Percentiles rank a stretch among this genome's conserved stretches.
These are phyloP conservation scores for Actenoides lindsayi DNA, from an alignment of 2,113 vertebrate species.

Conservation along the genomic window DNA sequence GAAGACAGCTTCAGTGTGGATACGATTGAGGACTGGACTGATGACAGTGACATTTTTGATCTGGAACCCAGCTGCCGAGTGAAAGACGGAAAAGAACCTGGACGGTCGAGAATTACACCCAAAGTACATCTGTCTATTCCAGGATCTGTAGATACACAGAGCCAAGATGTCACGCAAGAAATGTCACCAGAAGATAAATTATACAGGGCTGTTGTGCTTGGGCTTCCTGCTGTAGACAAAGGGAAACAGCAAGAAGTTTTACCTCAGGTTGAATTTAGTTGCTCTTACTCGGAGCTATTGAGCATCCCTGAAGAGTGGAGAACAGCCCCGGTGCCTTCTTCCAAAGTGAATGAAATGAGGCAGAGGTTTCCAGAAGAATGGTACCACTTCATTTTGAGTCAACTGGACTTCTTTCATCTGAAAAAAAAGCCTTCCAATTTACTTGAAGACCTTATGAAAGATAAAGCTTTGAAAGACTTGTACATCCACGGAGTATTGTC, in stretches of 20 bases:
- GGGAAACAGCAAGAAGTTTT: slow-evolving; percentile 63
- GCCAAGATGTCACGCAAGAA: slow-evolving; percentile 75
- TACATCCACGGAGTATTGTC: slow-evolving; percentile 87
- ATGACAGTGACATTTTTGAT: slow-evolving; percentile 88
- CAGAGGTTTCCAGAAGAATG: slow-evolving; percentile 91
- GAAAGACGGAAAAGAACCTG: slow-evolving; percentile 75
- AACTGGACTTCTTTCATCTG: slow-evolving; percentile 81
- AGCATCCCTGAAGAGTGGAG: slow-evolving; percentile 88
- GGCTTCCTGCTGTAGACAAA: slow-evolving; percentile 77
- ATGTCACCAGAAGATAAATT: slow-evolving; percentile 79
- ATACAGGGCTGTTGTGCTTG: slow-evolving; percentile 70
- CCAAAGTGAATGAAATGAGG: slow-evolving; percentile 83
- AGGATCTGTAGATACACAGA: slow-evolving; percentile 88
- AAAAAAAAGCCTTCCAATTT: slow-evolving; percentile 80
- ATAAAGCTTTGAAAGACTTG: slow-evolving; percentile 84
- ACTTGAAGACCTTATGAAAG: slow-evolving; percentile 84
- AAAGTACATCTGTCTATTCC: slow-evolving; percentile 83
- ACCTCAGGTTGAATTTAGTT: slow-evolving; percentile 83
- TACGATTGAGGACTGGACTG: slow-evolving; percentile 88
- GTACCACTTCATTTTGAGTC: slow-evolving; percentile 89
- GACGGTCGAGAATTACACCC: slow-evolving; percentile 54
- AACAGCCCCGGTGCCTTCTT: slow-evolving; percentile 77
- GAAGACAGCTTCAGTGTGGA: slow-evolving; percentile 82
- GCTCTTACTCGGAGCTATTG: slow-evolving; percentile 84
- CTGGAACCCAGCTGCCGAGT: slow-evolving; percentile 79